Base-by-base conservation (phyloP, 2,113 vertebrate species). In the Caracal caracal region DNA sequence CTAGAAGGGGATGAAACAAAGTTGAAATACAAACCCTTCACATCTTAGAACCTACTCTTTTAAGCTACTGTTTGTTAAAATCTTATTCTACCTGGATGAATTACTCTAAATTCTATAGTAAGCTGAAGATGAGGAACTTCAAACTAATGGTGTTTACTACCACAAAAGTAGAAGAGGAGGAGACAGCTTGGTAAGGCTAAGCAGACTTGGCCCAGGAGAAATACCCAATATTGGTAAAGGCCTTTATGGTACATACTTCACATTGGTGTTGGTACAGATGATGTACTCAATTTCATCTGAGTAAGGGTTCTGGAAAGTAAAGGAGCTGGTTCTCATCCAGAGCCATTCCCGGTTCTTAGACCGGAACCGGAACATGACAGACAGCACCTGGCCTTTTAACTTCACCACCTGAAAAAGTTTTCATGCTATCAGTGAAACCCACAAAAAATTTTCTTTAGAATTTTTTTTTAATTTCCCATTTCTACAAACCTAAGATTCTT, bases 291-390 rank as follows among this genome's bases (percentile, higher is more conserved):
- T 99, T 97, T 99, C 99, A 94, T 99, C 99, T 0, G 99, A 99
- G 98, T 99, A 99, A 2, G 99, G 99, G 98, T 99, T 99, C 98
- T 99, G 99, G 99, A 99, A 99, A 97, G 99, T 99, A 98, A 99
- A 99, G 56, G 99, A 99, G 98, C 99, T 99, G 66, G 99, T 99
- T 97, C 99, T 99, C 99, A 99, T 99, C 99, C 99, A 99, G 93
- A 99, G 99, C 99, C 99, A 99, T 70, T 99, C 99, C 79, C 99
- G 98, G 35, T 96, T 99, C 97, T 99, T 99, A 97, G 99, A 98
- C 73, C 99, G 99, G 98, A 99, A 99, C 10, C 99, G 99, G 98
- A 99, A 99, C 99, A 99, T 99, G 97, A 99, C 99, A 0, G 99
- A 99, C 96, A 99, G 98, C 22, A 99, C 99, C 97, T 99, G 99